These are phyloP conservation scores for Vireo altiloquus DNA, from an alignment of 2,113 vertebrate species.

Conservation along the genomic window DNA sequence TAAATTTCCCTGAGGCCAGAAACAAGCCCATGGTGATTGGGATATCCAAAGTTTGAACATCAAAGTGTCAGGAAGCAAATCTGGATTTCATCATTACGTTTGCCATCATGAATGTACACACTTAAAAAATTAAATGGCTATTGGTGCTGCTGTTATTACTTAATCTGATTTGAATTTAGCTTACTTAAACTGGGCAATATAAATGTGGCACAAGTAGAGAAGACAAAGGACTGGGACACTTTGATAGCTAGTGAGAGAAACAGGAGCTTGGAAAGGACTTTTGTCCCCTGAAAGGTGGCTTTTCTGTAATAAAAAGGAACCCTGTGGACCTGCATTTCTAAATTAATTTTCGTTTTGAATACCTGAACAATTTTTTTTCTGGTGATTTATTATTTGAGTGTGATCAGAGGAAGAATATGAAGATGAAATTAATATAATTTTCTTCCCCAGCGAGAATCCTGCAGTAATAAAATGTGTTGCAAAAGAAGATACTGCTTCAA, in stretches of 20 bases:
- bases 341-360: background rate
- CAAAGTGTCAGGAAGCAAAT: background rate
- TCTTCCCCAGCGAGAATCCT: background rate
- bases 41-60: too few species aligned
- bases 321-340: background rate
- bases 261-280: background rate
- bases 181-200: background rate
- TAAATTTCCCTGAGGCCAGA: background rate
- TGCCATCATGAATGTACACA: accelerated
- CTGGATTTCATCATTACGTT: background rate
- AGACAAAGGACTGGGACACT: background rate
- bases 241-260: background rate
- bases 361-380: background rate
- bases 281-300: background rate
- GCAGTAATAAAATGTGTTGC: background rate
- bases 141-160: background rate
- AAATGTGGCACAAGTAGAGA: background rate
- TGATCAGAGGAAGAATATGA: background rate
- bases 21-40: background rate
- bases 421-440: background rate
- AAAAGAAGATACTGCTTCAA: background rate
- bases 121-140: background rate
- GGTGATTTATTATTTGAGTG: background rate
- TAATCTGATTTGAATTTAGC: background rate
- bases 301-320: background rate